These are phyloP conservation scores for Galaxea fascicularis DNA, from an alignment of 92 coral and sea anemone genomes.

Conservation along the genomic window DNA sequence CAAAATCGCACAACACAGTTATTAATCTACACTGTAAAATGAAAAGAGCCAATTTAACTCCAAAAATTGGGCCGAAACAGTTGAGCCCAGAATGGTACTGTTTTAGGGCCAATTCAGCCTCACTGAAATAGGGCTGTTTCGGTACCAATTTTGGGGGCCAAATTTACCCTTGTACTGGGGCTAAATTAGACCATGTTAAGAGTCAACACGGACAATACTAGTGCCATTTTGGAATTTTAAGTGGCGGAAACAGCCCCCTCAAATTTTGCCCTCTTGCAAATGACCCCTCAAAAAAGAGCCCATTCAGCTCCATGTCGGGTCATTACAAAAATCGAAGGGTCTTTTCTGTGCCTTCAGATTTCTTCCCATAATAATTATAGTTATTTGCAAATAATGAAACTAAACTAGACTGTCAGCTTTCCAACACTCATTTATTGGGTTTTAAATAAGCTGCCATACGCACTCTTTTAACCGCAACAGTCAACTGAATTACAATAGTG, in stretches of 20 bases:
- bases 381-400: not conserved
- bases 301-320: constrained; percentile 46
- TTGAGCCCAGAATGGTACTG: constrained; percentile 54
- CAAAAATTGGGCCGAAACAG: constrained; percentile 60
- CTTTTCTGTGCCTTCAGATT: too few species aligned
- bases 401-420: not conserved
- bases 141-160: constrained; percentile 38
- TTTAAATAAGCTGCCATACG: not conserved
- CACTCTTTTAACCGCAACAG: not conserved
- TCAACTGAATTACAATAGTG: not conserved
- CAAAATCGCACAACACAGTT: too few species aligned
- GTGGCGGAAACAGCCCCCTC: constrained; percentile 52
- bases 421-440: not conserved
- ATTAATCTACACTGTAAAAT: constrained; percentile 43
- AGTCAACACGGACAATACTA: constrained; percentile 36
- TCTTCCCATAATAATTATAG: not conserved
- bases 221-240: constrained; percentile 52
- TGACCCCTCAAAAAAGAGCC: constrained; percentile 50
- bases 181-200: constrained; percentile 51
- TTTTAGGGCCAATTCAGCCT: constrained; percentile 51
- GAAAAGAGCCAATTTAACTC: constrained; percentile 43
- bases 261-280: constrained; percentile 55
- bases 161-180: too few species aligned
- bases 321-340: not conserved
- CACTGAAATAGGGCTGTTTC: constrained; percentile 34